These are phyloP conservation scores for Sorex fumeus DNA, from an alignment of 2,113 vertebrate species.

Conservation along the genomic window DNA sequence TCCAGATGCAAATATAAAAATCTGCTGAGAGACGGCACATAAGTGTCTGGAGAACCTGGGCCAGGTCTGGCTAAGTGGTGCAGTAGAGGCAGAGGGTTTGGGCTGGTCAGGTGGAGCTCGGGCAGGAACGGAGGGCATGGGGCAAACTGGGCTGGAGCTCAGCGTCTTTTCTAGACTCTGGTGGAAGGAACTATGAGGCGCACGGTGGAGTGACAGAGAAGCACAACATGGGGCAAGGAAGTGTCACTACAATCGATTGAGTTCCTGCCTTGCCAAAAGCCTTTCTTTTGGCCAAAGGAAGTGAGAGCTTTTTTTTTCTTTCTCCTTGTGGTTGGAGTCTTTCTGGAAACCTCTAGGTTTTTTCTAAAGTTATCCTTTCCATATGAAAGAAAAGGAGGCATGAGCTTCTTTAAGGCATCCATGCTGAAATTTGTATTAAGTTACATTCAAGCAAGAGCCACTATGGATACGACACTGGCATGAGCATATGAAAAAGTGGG, in stretches of 20 bases:
- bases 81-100: not conserved
- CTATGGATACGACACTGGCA: no score
- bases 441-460: no score
- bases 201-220: not conserved
- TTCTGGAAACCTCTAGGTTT: conserved; percentile 5
- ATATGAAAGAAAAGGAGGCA: not conserved
- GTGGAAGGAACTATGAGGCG: not conserved
- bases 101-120: not conserved
- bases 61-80: not conserved
- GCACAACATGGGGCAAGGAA: not conserved
- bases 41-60: not conserved
- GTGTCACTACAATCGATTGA: not conserved
- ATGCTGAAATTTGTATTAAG: no score
- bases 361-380: conserved; percentile 43
- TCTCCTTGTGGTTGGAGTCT: not conserved
- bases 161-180: not conserved
- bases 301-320: not conserved
- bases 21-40: not conserved
- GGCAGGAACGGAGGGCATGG: not conserved
- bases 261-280: not conserved
- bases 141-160: not conserved
- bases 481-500: no score
- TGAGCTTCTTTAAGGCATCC: not conserved
- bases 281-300: not conserved
- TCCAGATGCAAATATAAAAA: not conserved